Evolutionary conservation across 2,113 vertebrate genomes (phyloP), one percentile per base, ranked within the genome.

Genomic region (Halcyon malimbica): DNA sequence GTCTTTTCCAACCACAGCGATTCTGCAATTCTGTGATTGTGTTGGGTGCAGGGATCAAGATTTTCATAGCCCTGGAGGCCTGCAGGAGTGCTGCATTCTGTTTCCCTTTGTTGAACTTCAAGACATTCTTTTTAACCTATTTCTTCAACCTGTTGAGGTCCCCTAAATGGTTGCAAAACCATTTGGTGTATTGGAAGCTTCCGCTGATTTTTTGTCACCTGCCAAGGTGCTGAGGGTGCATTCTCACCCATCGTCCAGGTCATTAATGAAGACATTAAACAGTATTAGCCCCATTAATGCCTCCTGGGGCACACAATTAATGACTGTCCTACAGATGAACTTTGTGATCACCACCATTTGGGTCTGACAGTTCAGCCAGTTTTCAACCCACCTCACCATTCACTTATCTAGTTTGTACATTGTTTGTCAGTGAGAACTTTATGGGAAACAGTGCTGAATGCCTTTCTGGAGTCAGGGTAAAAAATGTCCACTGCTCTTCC

Each of bases 231-330:
- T 39, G 51, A 1, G 1, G 16, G 23, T 28, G 26, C 4, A 0
- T 46, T 46, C 46, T 46, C 35, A 14, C 59, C 46, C 2, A 1
- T 20, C 9, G 8, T 2, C 0, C 19, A 18, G 9, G 37, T 48
- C 37, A 35, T 25, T 44, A 28, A 44, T 2, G 24, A 69, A 60
- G 31, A 69, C 1, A 9, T 31, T 41, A 62, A 51, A 65, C 10
- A 0, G 0, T 23, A 50, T 15, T 69, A 20, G 11, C 6, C 17
- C 20, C 0, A 0, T 13, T 69, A 33, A 13, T 41, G 18, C 16
- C 35, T 46, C 35, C 54, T 62, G 44, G 28, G 33, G 21, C 13
- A 21, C 14, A 14, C 1, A 35, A 14, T 4, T 17, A 33, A 13
- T 48, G 33, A 46, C 41, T 17, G 35, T 4, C 7, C 24, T 79